Conservation (phyloP, 37 sponge, comb jelly and placozoan genomes). For the Ianthella basta region DNA sequence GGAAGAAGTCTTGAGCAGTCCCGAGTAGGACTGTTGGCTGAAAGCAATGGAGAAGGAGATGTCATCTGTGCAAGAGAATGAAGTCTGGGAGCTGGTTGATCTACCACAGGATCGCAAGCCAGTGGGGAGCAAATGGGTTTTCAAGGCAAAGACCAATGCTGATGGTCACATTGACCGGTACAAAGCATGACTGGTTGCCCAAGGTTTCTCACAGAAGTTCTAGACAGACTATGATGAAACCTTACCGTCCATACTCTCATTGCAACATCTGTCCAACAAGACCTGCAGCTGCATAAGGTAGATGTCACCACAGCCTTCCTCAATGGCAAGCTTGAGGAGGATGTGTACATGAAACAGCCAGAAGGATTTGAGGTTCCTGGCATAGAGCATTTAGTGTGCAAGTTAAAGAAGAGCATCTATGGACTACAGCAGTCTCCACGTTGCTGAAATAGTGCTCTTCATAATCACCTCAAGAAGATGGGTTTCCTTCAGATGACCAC, state of each 20-base stretch:
- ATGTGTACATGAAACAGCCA: constrained; percentile 63
- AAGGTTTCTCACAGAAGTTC: constrained; percentile 60
- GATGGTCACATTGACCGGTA: constrained; percentile 57
- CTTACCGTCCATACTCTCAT: constrained; percentile 45
- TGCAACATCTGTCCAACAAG: constrained; percentile 30
- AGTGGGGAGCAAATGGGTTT: constrained; percentile 74
- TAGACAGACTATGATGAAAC: constrained; percentile 68
- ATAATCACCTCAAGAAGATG: constrained; percentile 40
- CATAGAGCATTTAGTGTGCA: constrained; percentile 45
- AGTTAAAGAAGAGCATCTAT: constrained; percentile 43
- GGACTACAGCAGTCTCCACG: constrained; percentile 47
- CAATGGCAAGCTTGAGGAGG: constrained; percentile 58
- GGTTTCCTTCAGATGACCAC: constrained; percentile 41
- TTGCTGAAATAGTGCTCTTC: constrained; percentile 42
- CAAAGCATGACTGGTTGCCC: constrained; percentile 55
- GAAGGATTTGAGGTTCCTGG: constrained; percentile 41
- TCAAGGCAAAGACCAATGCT: constrained; percentile 41
- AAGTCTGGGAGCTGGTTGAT: constrained; percentile 64
- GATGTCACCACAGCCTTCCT: constrained; percentile 64
- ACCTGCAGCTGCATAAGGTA: constrained; percentile 49
- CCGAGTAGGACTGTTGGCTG: constrained; percentile 43
- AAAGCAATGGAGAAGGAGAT: constrained; percentile 65
- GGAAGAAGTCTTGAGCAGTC: constrained; percentile 43
- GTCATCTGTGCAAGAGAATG: constrained; percentile 51
- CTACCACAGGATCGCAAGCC: constrained; percentile 42